Percentiles rank a stretch among this genome's conserved stretches.
phyloP scores from a whole-genome alignment of 2,113 vertebrate species.

The human region DNA sequence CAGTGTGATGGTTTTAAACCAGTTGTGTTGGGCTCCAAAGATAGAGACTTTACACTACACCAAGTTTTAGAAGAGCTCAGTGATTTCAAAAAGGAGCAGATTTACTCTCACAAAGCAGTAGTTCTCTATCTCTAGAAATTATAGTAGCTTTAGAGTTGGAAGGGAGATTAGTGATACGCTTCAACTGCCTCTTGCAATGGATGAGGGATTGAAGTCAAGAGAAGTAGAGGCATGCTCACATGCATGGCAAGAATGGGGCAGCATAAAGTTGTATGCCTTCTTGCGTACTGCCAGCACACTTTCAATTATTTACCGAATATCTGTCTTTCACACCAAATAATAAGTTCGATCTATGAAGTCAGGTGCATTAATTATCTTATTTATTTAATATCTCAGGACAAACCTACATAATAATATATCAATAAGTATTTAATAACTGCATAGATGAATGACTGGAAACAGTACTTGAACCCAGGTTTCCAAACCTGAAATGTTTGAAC shows the following conservation, averaged over 20 bases:
- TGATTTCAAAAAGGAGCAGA: not conserved
- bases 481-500: not conserved
- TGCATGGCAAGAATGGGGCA: accelerated
- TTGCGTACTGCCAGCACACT: not conserved
- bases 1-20: not conserved
- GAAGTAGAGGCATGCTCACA: not conserved
- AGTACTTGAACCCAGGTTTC: not conserved
- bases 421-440: not conserved
- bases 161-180: not conserved
- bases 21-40: not conserved
- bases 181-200: not conserved
- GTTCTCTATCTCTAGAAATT: not conserved
- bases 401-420: not conserved
- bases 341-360: not conserved
- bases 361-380: not conserved
- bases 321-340: not conserved
- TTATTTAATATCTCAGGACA: not conserved
- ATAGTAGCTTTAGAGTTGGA: not conserved
- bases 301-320: not conserved
- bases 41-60: not conserved
- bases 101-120: not conserved
- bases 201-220: not conserved
- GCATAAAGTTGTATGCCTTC: accelerated
- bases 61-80: not conserved
- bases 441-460: not conserved